A percentile compares a stretch with the other conserved stretches of the same genome.
Evolutionary conservation across 2,888 invertebrate species (phyloP).

Genomic region (Caenorhabditis sp.): DNA sequence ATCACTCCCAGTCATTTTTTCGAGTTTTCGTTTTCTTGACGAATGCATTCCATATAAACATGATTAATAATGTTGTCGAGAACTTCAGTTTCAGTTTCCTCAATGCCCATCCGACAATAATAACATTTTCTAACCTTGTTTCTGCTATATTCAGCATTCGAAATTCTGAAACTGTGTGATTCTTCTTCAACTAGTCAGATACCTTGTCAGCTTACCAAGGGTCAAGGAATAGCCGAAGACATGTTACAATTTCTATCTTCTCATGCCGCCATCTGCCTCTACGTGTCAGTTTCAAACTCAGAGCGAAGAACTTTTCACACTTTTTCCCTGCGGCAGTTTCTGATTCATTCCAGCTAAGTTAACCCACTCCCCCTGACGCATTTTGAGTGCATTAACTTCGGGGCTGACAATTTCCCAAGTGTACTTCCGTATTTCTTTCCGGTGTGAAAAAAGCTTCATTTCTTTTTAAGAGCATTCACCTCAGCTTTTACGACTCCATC

Average conservation of each 20-base stretch:
- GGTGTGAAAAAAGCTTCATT: slow-evolving; percentile 15
- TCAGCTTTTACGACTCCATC: not conserved
- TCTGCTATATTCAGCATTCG: no score
- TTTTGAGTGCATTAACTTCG: slow-evolving; percentile 31
- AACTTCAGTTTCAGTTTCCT: no score
- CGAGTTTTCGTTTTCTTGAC: slow-evolving; percentile 19
- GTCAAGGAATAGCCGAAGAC: not conserved
- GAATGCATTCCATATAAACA: not conserved
- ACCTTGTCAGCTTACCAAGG: not conserved
- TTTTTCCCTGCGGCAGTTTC: slow-evolving; percentile 11
- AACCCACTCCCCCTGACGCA: slow-evolving; percentile 11
- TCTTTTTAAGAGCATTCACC: not conserved
- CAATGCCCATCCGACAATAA: no score
- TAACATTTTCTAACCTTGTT: no score
- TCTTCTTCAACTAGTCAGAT: no score
- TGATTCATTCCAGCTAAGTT: slow-evolving; percentile 14
- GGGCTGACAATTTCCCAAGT: slow-evolving; percentile 23
- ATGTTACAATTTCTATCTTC: slow-evolving; percentile 6
- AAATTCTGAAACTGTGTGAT: no score
- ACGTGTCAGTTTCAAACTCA: slow-evolving; percentile 1
- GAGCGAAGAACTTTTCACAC: not conserved
- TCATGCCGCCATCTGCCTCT: not conserved
- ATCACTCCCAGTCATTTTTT: slow-evolving; percentile 26
- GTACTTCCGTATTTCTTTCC: slow-evolving; percentile 35
- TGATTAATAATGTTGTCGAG: not conserved